A percentile compares a stretch with the other conserved stretches of the same genome.
These are phyloP conservation scores for Aselliscus stoliczkanus DNA, from an alignment of 2,797 vertebrate species.

Conservation along the genomic window DNA sequence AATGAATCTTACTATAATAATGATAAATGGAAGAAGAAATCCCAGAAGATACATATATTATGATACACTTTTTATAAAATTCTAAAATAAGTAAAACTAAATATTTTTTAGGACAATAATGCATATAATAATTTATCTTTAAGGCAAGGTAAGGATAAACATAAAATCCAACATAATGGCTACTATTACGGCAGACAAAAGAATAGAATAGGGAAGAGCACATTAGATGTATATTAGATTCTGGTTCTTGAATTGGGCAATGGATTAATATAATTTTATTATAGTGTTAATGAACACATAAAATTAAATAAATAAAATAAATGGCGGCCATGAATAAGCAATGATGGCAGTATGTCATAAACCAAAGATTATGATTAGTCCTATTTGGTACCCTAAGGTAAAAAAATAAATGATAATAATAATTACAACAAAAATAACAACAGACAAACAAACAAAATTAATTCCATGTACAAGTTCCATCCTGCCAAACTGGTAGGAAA, in stretches of 20 bases:
- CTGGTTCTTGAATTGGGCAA: not conserved
- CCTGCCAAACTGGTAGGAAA: not conserved
- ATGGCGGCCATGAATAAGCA: not conserved
- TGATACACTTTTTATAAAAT: not conserved
- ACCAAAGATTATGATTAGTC: not conserved
- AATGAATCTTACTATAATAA: not conserved
- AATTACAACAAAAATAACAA: not conserved
- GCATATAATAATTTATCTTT: not conserved
- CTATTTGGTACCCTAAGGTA: not conserved
- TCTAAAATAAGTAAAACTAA: not conserved
- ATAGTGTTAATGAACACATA: not conserved
- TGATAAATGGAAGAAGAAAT: not conserved
- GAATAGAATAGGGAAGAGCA: not conserved
- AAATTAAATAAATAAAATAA: conserved; percentile 6
- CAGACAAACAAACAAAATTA: not conserved
- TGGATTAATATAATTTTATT: not conserved
- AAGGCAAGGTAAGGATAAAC: not conserved
- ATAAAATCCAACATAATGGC: not conserved
- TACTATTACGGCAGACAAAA: not conserved
- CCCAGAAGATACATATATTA: not conserved
- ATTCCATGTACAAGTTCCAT: not conserved
- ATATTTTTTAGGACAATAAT: not conserved
- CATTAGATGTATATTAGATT: not conserved
- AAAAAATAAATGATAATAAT: not conserved
- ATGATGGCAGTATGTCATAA: not conserved